Conservation (phyloP, 1,140 invertebrate species). For the Cephus cinctus region DNA sequence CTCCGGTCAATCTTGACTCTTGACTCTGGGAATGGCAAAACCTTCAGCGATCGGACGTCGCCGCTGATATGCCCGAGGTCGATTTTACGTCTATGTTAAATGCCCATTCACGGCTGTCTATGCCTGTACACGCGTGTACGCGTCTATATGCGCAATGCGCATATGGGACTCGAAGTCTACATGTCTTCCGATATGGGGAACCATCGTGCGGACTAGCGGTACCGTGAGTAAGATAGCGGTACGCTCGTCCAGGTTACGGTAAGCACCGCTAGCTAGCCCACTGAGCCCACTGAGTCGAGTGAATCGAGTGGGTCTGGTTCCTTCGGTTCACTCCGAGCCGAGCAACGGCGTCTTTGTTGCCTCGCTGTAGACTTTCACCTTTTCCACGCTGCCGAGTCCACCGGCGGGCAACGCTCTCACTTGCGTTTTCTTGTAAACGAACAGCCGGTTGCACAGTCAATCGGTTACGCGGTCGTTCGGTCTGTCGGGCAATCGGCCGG, state of each 20-base stretch:
- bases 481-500: conserved; percentile 9
- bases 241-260: conserved; percentile 27
- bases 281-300: conserved; percentile 10
- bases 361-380: conserved; percentile 42
- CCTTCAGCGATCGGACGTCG: no score
- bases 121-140: no score
- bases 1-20: no score
- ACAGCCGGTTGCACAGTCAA: no score
- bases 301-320: neutral
- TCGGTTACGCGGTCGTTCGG: conserved; percentile 10
- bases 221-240: conserved; percentile 39
- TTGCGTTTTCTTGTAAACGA: conserved; percentile 31
- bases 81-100: no score
- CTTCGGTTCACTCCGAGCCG: neutral
- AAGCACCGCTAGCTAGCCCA: conserved; percentile 14
- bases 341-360: conserved; percentile 14
- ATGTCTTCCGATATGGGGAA: no score
- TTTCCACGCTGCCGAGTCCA: conserved; percentile 22
- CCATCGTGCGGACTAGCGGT: no score
- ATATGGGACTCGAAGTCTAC: no score
- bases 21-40: no score
- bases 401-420: conserved; percentile 29
- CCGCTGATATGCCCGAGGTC: no score
- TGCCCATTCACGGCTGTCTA: no score
- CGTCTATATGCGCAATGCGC: no score